Evolutionary conservation across 2,797 vertebrate species (phyloP), one percentile per base, ranked within the genome.

Genomic region (Danio choprae): DNA sequence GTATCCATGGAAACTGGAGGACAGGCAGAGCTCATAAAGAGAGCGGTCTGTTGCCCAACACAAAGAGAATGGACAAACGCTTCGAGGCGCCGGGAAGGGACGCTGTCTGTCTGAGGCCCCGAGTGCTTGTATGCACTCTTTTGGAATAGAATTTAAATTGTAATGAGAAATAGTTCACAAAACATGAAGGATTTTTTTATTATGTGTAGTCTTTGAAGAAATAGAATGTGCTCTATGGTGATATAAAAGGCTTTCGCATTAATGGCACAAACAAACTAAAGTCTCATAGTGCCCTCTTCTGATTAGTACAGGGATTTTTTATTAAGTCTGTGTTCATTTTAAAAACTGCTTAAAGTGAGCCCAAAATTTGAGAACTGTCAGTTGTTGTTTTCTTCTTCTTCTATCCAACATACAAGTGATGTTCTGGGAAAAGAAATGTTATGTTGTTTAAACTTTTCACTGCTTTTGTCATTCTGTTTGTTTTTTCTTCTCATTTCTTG

Each of bases 1-100:
- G 92, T 94, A 91, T 92, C 93, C 93, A 94, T 94, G 90, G 93
- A 89, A 94, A 94, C 94, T 90, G 89, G 88, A 86, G 38, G 89
- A 89, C 88, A 87, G 90, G 87, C 88, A 82, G 85, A 83, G 85
- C 87, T 90, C 87, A 85, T 67, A 71, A 65, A 70, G 85, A 84
- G 84, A 86, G 78, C 85, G 79, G 77, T 83, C 80, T 78, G 84
- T 75, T 85, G 86, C 85, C 81, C 86, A 83, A 87, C 84, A 85
- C 83, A 88, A 89, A 67, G 38, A 29, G 71, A 79, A 77, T 72
- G 73, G 78, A 60, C 56, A 38, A 41, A 72, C 59, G 58, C 55
- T 58, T 75, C 73, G 46, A 64, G 84, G 62, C 74, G 53, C 77
- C 84, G 80, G 76, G 84, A 71, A 74, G 75, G 81, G 87, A 65